phyloP scores from a whole-genome alignment of 2,797 vertebrate genomes.

The Helostoma temminkii region DNA sequence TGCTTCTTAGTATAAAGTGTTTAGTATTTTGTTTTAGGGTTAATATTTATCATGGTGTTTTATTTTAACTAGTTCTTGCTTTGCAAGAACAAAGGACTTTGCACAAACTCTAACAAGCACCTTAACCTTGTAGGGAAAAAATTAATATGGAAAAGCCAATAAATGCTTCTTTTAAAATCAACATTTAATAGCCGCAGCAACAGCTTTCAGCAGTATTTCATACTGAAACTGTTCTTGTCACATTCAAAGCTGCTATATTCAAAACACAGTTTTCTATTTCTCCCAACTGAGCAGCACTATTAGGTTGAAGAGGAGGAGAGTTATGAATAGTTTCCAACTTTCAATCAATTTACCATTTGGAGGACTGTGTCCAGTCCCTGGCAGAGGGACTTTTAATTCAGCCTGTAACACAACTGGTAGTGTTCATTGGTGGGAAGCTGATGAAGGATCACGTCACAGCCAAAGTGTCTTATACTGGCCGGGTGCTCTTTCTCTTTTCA shows the following conservation, averaged over 20 bases:
- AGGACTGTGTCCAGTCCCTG: not conserved
- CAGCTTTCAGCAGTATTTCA: not conserved
- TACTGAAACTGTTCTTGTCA: slow-evolving; percentile 1
- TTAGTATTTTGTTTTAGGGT: not conserved
- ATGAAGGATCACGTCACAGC: too few species aligned
- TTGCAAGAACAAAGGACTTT: not conserved
- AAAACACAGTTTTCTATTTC: slow-evolving; percentile 16
- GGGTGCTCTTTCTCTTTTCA: not conserved
- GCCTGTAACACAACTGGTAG: not conserved
- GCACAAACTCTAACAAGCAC: too few species aligned
- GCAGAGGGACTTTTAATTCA: not conserved
- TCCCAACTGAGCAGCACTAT: not conserved
- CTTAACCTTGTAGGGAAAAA: too few species aligned
- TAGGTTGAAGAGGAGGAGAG: not conserved
- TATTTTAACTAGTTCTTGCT: not conserved
- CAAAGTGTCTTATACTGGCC: not conserved
- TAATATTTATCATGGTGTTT: not conserved
- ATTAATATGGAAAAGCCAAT: not conserved
- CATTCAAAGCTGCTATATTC: slow-evolving; percentile 11
- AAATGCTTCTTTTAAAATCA: not conserved
- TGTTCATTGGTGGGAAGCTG: not conserved
- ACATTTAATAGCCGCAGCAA: not conserved
- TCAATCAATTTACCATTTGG: not conserved
- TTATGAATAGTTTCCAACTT: not conserved
- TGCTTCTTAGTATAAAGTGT: too few species aligned